These are phyloP conservation scores for Polypedilum pembai DNA, from an alignment of 1,140 invertebrate species.

Conservation along the genomic window DNA sequence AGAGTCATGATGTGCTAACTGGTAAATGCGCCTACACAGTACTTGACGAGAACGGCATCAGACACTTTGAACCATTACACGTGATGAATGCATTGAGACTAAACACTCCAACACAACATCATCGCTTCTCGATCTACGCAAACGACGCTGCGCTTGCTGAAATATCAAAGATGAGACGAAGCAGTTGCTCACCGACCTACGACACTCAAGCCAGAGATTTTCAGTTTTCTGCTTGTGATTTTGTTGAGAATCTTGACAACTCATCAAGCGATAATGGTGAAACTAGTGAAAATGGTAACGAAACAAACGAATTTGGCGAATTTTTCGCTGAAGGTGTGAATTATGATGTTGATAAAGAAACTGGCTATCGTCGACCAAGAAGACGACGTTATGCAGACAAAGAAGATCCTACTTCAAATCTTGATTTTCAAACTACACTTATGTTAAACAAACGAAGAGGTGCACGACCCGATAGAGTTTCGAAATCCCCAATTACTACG, in stretches of 20 bases:
- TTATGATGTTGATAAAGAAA: constrained; percentile 9
- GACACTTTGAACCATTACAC: constrained; percentile 66
- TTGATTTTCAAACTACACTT: constrained; percentile 1
- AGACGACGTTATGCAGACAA: not conserved
- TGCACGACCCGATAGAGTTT: not conserved
- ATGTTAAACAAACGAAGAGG: not conserved
- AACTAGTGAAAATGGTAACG: not conserved
- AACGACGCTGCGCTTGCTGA: constrained; percentile 52
- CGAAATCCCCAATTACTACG: not conserved
- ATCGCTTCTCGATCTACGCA: constrained; percentile 58
- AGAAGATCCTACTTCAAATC: constrained; percentile 24
- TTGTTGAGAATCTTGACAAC: not conserved
- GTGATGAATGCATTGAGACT: constrained; percentile 61
- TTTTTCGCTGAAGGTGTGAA: not conserved
- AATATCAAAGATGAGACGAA: constrained; percentile 44
- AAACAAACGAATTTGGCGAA: not conserved
- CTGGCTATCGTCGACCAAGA: not conserved
- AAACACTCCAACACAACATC: constrained; percentile 50
- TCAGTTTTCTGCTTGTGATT: constrained; percentile 8
- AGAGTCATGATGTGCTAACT: constrained; percentile 60
- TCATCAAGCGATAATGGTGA: not conserved
- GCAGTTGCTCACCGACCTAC: not conserved
- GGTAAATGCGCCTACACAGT: constrained; percentile 68
- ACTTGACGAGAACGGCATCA: constrained; percentile 66
- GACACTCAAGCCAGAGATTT: not conserved